Base-by-base conservation (phyloP, 2,888 invertebrate species). In the Zygaena filipendulae region DNA sequence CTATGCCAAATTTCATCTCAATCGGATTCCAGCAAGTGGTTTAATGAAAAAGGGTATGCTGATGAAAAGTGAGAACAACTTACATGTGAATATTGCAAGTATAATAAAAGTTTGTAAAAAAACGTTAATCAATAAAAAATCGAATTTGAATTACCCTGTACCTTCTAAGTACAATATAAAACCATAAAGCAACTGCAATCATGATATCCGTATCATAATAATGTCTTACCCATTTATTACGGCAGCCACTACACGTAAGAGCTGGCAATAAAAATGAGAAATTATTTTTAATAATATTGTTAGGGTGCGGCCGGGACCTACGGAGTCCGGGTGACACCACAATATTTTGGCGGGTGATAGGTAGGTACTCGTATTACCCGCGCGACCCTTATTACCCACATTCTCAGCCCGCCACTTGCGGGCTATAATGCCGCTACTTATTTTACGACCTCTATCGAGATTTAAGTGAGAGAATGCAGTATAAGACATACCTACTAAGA, bases 211-310 rank as follows among this genome's bases (percentile, higher is more conserved):
- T 30, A 29, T 35, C 26, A 39, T 45, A 43, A 51, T 47, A 51
- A 46, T 39, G 48, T 45, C 48, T 49, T 49, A 46, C 52, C 62
- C 62, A 68, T 69, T 66, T 66, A 69, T 67, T 59, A 61, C 47
- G 33, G 34, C 38, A 40, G 36, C 40, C 50, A 54, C 56, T 60
- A 57, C 49, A 56, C 52, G 49, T 49, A 52, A 55, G 57, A 51
- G 58, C 38, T 28, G 52, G 68, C 55, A 72, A 77, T 77, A 75
- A 77, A 79, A 75, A 74, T 77, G 77, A 79, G 77, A 74, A 77
- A 79, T 79, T 77, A 79, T 79, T 75, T 79, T 79, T 79, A 79
- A 77, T 77, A 75, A 72, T 62, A 67, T 58, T 58, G 59, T 46
- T 41, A 45, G 49, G 46, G 52, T 46, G 45, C 49, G 47, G 46